A percentile compares a stretch with the other conserved stretches of the same genome.
Evolutionary conservation across 1,140 invertebrate genomes (phyloP).

Genomic region (Holotrichia oblita): DNA sequence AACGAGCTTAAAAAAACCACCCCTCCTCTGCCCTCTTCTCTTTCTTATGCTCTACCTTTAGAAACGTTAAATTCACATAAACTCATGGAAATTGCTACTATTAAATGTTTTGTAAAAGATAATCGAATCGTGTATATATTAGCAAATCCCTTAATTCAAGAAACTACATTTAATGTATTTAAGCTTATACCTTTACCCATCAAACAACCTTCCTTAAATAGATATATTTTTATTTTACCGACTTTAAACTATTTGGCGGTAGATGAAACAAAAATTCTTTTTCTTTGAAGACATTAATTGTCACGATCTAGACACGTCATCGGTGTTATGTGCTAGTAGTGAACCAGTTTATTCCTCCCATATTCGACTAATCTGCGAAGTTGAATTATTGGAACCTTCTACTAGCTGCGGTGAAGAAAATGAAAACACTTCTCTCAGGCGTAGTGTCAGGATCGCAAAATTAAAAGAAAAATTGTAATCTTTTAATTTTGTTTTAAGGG

Average conservation of each 20-base stretch:
- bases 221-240: background rate
- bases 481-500: background rate
- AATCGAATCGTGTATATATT: background rate
- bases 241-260: background rate
- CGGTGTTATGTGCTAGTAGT: conserved; percentile 15
- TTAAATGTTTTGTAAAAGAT: background rate
- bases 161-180: background rate
- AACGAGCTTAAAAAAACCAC: background rate
- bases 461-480: background rate
- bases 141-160: background rate
- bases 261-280: background rate
- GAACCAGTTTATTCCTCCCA: conserved; percentile 29
- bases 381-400: background rate
- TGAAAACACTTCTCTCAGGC: background rate
- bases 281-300: background rate
- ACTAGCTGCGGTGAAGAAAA: background rate
- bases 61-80: background rate
- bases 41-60: background rate
- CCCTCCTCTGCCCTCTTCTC: background rate
- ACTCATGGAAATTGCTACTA: background rate
- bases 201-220: background rate
- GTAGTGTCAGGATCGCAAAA: background rate
- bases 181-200: background rate
- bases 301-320: background rate
- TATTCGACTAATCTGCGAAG: background rate